These are phyloP conservation scores for Thamnaconus septentrionalis DNA, from an alignment of 2,113 vertebrate species.

Conservation along the genomic window DNA sequence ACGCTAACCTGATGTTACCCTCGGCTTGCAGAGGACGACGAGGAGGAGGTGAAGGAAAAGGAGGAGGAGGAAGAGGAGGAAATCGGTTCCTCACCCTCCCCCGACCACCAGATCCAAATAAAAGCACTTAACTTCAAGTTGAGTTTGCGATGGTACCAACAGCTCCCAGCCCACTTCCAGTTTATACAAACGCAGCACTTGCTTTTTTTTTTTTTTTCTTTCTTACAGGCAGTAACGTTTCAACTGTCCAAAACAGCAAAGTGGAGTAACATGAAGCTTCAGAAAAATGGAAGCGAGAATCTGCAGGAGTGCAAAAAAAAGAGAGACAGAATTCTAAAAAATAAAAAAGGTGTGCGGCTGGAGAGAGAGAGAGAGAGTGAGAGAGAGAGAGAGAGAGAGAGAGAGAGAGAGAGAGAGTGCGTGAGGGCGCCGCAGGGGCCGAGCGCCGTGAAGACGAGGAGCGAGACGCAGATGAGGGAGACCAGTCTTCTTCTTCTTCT, in stretches of 20 bases:
- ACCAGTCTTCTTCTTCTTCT: too few species aligned
- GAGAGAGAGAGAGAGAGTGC: constrained; percentile 19
- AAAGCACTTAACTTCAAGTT: constrained; percentile 7
- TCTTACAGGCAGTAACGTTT: constrained; percentile 22
- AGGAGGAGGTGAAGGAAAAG: background rate
- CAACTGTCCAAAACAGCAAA: constrained; percentile 6
- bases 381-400: constrained; percentile 29
- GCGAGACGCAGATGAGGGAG: too few species aligned
- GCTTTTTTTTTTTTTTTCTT: constrained; percentile 8
- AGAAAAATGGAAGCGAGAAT: background rate
- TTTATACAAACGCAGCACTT: constrained; percentile 36
- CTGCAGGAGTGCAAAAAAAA: background rate
- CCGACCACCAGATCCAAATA: background rate
- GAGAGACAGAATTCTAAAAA: too few species aligned
- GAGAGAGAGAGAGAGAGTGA: constrained; percentile 35
- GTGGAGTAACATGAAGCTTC: constrained; percentile 28
- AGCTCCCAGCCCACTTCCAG: constrained; percentile 43
- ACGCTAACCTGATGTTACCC: too few species aligned
- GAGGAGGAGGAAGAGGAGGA: background rate
- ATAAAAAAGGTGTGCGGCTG: constrained; percentile 1
- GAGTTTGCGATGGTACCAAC: constrained; percentile 18
- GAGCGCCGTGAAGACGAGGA: too few species aligned
- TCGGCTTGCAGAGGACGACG: background rate
- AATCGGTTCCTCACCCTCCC: too few species aligned
- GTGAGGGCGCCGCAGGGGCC: too few species aligned